Percentiles rank a stretch among this genome's conserved stretches.
These are phyloP conservation scores for Halcyon smyrnensis DNA, from an alignment of 2,797 vertebrate species.

Conservation along the genomic window DNA sequence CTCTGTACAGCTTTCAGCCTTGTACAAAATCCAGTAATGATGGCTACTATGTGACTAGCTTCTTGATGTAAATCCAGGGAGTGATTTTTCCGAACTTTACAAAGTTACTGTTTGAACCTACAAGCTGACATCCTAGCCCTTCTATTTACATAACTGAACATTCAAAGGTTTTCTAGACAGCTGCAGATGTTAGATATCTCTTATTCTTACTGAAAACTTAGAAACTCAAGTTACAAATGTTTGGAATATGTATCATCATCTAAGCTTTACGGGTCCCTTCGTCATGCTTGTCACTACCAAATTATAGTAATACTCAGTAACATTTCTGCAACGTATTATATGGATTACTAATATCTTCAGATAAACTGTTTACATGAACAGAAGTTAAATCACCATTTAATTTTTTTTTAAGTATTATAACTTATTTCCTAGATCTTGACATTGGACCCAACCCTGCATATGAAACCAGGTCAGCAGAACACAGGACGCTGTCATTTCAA, in stretches of 20 bases:
- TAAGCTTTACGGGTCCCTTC: background rate
- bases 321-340: background rate
- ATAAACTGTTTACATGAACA: background rate
- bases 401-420: background rate
- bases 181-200: background rate
- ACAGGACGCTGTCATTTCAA: slow-evolving; percentile 77
- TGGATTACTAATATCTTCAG: background rate
- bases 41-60: background rate
- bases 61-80: background rate
- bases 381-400: background rate
- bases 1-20: background rate
- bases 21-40: background rate
- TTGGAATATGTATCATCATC: background rate
- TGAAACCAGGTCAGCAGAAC: slow-evolving; percentile 82
- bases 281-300: background rate
- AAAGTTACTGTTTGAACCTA: background rate
- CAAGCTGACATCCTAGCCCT: background rate
- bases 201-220: background rate
- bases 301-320: background rate
- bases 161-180: background rate
- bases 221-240: background rate
- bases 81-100: background rate
- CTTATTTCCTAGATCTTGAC: slow-evolving; percentile 82
- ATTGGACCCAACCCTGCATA: slow-evolving; percentile 82
- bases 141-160: background rate